Base-by-base conservation (phyloP, 2,797 vertebrate genomes). In the Danio kyathit region DNA sequence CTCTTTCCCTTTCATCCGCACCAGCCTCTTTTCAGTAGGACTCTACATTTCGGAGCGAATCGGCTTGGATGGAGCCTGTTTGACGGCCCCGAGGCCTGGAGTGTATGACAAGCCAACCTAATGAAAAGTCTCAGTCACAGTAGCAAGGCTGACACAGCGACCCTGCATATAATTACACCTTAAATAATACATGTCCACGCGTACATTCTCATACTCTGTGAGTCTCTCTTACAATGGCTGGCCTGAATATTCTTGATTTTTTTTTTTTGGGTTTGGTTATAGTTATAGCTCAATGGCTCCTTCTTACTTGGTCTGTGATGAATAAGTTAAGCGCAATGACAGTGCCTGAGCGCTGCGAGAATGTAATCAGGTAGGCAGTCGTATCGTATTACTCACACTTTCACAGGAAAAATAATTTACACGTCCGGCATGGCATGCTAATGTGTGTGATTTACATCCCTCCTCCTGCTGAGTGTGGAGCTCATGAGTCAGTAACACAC, bases 161-260 rank as follows among this genome's bases (percentile, higher is more conserved):
- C 88, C 88, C 85, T 66, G 86, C 89, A 87, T 89, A 90, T 94
- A 94, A 95, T 95, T 93, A 91, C 82, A 82, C 87, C 87, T 87
- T 95, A 88, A 94, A 95, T 95, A 94, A 95, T 95, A 92, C 89
- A 94, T 94, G 88, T 74, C 85, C 77, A 80, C 82, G 87, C 89
- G 90, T 87, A 89, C 84, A 87, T 88, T 90, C 90, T 88, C 82
- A 85, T 84, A 85, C 86, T 82, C 56, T 49, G 85, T 82, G 41
- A 81, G 74, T 79, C 71, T 66, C 66, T 74, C 40, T 76, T 71
- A 84, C 84, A 87, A 79, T 43, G 83, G 83, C 86, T 83, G 75
- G 74, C 65, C 86, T 86, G 85, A 73, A 74, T 70, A 56, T 40
- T 51, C 65, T 81, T 81, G 67, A 54, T 77, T 81, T 74, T 48